These are phyloP conservation scores for Dryomyza anilis DNA, from an alignment of 2,888 invertebrate species.

Conservation along the genomic window DNA sequence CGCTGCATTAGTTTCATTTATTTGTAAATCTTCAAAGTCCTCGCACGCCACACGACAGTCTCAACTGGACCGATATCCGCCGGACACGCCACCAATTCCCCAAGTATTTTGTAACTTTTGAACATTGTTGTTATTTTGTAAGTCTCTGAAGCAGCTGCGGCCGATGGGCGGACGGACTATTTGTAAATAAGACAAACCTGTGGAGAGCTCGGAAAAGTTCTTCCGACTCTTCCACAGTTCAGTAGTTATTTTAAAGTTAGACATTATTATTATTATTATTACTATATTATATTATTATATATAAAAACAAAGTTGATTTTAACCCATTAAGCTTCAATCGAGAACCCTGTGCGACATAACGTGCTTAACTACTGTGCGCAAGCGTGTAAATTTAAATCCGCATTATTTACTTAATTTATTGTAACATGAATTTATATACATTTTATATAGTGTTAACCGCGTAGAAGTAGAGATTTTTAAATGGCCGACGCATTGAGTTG, in stretches of 20 bases:
- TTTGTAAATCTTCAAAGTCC: not conserved
- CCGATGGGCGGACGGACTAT: not conserved
- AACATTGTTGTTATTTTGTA: conserved; percentile 6
- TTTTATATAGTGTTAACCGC: conserved; percentile 8
- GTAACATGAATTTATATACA: too few relatives aligned
- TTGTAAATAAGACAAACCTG: not conserved
- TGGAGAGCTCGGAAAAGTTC: not conserved
- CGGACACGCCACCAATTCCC: not conserved
- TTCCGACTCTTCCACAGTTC: too few relatives aligned
- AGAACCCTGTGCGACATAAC: too few relatives aligned
- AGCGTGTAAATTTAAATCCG: too few relatives aligned
- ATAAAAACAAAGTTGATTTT: conserved; percentile 2
- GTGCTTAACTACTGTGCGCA: too few relatives aligned
- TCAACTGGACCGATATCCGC: not conserved
- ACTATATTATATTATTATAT: too few relatives aligned
- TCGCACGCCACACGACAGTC: conserved; percentile 7
- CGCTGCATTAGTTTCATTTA: conserved; percentile 12
- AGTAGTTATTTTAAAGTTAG: too few relatives aligned
- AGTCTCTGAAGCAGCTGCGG: not conserved
- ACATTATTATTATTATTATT: too few relatives aligned
- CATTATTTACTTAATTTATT: too few relatives aligned
- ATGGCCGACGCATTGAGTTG: not conserved
- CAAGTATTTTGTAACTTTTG: not conserved
- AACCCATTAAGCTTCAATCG: conserved; percentile 3
- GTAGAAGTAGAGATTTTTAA: not conserved